A percentile compares a stretch with the other conserved stretches of the same genome.
Conservation (phyloP, 2,113 vertebrate species). For the Hyperopisus bebe region DNA sequence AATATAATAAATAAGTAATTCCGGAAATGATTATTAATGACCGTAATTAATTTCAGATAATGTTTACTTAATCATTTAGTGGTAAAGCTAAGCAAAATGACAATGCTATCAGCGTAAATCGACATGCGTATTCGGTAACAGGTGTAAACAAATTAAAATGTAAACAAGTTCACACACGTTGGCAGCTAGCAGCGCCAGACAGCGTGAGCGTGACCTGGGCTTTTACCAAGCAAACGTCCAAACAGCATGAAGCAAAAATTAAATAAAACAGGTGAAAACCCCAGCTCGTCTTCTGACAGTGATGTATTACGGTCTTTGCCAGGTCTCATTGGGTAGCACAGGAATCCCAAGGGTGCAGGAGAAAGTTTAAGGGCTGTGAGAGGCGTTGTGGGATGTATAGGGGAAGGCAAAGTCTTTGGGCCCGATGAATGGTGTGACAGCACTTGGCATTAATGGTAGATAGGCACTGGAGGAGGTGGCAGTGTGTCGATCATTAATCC, state of each 20-base stretch:
- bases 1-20: background rate
- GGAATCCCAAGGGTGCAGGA: background rate
- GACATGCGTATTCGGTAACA: background rate
- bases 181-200: background rate
- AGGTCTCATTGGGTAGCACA: background rate
- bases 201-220: too few species aligned
- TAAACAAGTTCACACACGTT: background rate
- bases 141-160: background rate
- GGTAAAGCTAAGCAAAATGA: background rate
- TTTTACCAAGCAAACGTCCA: background rate
- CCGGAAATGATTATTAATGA: background rate
- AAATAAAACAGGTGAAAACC: background rate
- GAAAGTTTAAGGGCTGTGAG: background rate
- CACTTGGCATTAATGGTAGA: background rate
- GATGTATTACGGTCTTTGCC: background rate
- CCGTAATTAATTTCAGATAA: background rate
- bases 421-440: background rate
- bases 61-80: background rate
- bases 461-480: background rate
- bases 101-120: background rate
- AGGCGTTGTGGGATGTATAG: background rate
- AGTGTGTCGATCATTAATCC: background rate
- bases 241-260: conserved; percentile 10
- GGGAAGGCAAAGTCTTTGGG: background rate
- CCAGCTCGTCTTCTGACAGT: background rate